Conservation (phyloP, 2,888 invertebrate genomes). For the Cepaea hortensis region DNA sequence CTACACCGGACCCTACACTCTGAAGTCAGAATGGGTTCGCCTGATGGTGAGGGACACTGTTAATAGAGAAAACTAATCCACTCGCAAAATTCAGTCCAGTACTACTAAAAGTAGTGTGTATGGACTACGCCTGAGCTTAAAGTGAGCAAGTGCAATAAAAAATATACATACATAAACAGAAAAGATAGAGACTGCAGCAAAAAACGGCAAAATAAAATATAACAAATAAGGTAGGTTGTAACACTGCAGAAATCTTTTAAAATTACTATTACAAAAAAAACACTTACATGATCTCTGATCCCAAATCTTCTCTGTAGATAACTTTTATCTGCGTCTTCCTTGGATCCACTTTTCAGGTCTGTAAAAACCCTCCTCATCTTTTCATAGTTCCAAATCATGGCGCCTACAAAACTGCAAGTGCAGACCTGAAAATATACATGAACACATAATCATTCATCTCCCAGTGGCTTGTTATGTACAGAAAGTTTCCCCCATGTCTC, state of each 20-base stretch:
- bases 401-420: constrained; percentile 82
- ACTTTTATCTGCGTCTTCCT: not conserved
- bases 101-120: too few relatives aligned
- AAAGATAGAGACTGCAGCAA: not conserved
- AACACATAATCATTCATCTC: not conserved
- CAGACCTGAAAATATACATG: constrained; percentile 47
- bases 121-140: too few relatives aligned
- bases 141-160: not conserved
- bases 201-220: not conserved
- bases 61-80: too few relatives aligned
- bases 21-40: too few relatives aligned
- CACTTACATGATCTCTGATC: constrained; percentile 55
- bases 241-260: too few relatives aligned
- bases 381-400: constrained; percentile 93
- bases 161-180: not conserved
- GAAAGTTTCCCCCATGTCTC: too few relatives aligned
- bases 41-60: too few relatives aligned
- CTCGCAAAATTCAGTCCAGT: too few relatives aligned
- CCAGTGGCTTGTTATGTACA: too few relatives aligned
- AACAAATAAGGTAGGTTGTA: too few relatives aligned
- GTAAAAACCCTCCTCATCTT: constrained; percentile 74
- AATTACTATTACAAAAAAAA: too few relatives aligned
- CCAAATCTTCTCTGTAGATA: constrained; percentile 47
- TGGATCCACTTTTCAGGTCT: constrained; percentile 2
- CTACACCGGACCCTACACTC: too few relatives aligned